Evolutionary conservation across 2,113 vertebrate species (phyloP).

Genomic region (Marmota flaviventris): DNA sequence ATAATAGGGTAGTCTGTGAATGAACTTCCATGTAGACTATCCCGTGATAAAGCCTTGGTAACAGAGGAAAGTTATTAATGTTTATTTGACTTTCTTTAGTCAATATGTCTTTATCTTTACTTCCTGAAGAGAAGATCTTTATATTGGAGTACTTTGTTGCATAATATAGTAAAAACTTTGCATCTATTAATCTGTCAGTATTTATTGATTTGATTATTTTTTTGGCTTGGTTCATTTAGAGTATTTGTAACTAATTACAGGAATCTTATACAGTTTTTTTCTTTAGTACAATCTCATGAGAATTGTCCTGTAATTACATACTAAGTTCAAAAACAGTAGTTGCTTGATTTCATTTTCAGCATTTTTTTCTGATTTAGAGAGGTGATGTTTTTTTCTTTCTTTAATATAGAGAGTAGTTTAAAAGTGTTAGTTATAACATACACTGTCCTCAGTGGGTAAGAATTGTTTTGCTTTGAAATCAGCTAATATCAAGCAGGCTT

Average conservation of each 20-base stretch:
- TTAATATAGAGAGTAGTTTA: slow-evolving; percentile 15
- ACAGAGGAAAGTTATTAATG: neutral
- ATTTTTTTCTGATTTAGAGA: slow-evolving; percentile 45
- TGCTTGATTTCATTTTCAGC: slow-evolving; percentile 44
- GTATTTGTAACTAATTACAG: neutral
- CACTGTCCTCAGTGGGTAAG: neutral
- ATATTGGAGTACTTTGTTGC: neutral
- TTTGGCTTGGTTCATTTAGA: slow-evolving; percentile 5
- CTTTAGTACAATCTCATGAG: neutral
- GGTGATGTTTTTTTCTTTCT: neutral
- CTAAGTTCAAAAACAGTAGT: neutral
- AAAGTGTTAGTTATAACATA: slow-evolving; percentile 40
- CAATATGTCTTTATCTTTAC: neutral
- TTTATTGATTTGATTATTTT: neutral
- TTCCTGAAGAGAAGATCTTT: neutral
- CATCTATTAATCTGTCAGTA: neutral
- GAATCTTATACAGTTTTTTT: neutral
- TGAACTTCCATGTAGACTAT: neutral
- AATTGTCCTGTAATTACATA: slow-evolving; percentile 1
- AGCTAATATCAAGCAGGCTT: slow-evolving; percentile 61
- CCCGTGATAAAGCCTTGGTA: neutral
- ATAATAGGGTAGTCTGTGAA: neutral
- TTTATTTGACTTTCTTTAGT: neutral
- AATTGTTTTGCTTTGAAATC: slow-evolving; percentile 64
- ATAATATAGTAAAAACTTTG: neutral